Base-by-base conservation (phyloP, 2,113 vertebrate species). In the Rana temporaria region DNA sequence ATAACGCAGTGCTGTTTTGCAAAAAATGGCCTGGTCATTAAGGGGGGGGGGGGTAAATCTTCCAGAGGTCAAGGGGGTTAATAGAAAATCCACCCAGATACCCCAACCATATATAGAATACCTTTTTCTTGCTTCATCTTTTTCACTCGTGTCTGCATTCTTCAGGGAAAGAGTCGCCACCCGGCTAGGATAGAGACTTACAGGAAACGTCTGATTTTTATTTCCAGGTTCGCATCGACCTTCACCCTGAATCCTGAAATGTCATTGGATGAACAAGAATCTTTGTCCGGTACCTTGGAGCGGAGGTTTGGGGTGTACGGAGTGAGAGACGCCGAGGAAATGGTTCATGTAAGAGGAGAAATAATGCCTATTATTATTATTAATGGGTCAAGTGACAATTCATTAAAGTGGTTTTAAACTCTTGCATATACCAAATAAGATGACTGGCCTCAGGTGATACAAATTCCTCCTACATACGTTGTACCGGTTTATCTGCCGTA, bases 211-310 rank as follows among this genome's bases (percentile, higher is more conserved):
- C 12, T 78, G 2, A 34, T 67, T 34, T 9, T 34, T 9, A 5
- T 82, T 84, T 75, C 48, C 89, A 98, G 98, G 98, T 98, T 98
- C 87, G 87, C 90, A 63, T 88, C 89, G 34, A 97, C 95, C 0
- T 98, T 99, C 82, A 96, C 94, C 26, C 64, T 99, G 34, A 96
- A 96, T 59, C 66, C 90, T 0, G 92, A 94, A 20, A 95, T 99
- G 63, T 91, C 94, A 9, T 73, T 48, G 84, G 93, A 90, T 26
- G 91, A 93, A 66, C 64, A 30, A 20, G 89, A 89, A 0, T n/a
- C 86, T n/a, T 89, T 95, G 48, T 88, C 85, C 68, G 86, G 81
- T 0, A 88, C 94, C 0, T 83, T 99, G 86, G 95, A 95, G 87
- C 92, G 90, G 48, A 93, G 96, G 18, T 93, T 98, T 48, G 95